phyloP scores from a whole-genome alignment of 2,113 vertebrate species.

The Uropsilus gracilis region DNA sequence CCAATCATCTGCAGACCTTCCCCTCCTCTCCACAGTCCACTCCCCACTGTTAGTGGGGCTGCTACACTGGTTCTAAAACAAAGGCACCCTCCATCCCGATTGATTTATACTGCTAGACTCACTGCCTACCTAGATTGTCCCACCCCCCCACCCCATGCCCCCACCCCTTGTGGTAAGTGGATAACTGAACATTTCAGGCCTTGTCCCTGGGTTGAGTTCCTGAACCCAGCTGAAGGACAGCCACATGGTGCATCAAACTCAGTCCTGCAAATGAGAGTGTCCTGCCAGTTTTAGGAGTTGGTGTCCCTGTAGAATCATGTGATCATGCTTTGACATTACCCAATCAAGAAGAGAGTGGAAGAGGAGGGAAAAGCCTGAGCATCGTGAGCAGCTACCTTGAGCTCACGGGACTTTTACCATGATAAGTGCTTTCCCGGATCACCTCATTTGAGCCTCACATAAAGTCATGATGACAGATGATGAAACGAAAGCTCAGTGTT shows the following conservation, averaged over 20 bases:
- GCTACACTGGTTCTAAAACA: background rate
- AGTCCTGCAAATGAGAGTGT: background rate
- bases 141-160: too few relatives aligned
- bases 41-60: too few relatives aligned
- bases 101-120: background rate
- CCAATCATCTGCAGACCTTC: background rate
- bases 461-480: background rate
- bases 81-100: background rate
- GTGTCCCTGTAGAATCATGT: background rate
- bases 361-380: background rate
- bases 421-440: background rate
- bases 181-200: background rate
- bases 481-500: background rate
- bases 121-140: background rate
- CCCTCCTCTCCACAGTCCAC: background rate
- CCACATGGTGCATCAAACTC: background rate
- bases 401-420: background rate
- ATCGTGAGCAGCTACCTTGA: background rate
- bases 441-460: background rate
- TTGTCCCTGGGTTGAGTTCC: too few relatives aligned
- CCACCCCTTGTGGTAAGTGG: background rate
- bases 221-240: too few relatives aligned
- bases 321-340: background rate
- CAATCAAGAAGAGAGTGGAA: background rate
- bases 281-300: background rate